A percentile compares a stretch with the other conserved stretches of the same genome.
phyloP scores from a whole-genome alignment of 2,113 vertebrate species.

The Martes martes region DNA sequence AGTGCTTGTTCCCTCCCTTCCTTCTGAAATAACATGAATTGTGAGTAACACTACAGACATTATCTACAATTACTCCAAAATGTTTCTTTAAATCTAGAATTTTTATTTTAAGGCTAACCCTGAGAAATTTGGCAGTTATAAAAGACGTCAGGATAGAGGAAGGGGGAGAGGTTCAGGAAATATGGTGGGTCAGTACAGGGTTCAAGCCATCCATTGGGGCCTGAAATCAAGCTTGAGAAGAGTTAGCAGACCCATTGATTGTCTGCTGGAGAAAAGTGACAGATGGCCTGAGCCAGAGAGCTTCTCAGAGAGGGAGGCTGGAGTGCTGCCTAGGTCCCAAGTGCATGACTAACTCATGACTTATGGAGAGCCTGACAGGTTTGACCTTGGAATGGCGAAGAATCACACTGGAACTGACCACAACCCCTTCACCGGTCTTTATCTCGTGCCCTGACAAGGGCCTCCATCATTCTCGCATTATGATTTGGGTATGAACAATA shows the following conservation, averaged over 20 bases:
- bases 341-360: conserved; percentile 35
- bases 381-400: conserved; percentile 11
- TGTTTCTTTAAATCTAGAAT: conserved; percentile 37
- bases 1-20: conserved; percentile 6
- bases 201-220: neutral
- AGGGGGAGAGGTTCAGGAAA: neutral
- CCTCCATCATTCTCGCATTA: neutral
- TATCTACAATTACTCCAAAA: neutral
- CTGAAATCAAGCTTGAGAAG: conserved; percentile 13
- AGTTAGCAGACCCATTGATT: neutral
- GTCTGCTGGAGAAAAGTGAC: neutral
- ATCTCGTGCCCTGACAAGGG: neutral
- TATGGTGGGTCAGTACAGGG: neutral
- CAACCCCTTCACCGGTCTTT: neutral
- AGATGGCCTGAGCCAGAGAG: neutral
- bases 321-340: conserved; percentile 39
- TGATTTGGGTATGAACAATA: neutral
- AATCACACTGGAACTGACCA: conserved; percentile 12
- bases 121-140: conserved; percentile 3
- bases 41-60: neutral
- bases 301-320: neutral
- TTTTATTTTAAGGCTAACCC: neutral
- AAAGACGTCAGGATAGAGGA: neutral
- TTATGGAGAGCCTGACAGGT: conserved; percentile 11
- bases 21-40: conserved; percentile 45